Evolutionary conservation across 1,140 invertebrate species (phyloP).

Genomic region (Sycophaga agraensis): DNA sequence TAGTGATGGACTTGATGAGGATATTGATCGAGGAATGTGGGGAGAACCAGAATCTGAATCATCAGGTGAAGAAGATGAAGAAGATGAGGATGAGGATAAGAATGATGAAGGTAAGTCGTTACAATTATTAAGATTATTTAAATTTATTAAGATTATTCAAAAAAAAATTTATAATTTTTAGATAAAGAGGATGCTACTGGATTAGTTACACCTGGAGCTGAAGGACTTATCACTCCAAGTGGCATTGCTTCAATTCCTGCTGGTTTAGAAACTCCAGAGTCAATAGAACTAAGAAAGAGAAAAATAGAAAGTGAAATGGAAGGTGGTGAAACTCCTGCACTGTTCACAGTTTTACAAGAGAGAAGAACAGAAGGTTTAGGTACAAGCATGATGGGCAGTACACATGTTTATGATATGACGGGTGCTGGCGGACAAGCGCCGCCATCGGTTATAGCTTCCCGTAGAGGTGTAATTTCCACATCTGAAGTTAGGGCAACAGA

Average conservation of each 20-base stretch:
- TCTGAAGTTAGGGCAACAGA: constrained; percentile 51
- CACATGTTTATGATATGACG: constrained; percentile 92
- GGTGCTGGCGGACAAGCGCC: constrained; percentile 63
- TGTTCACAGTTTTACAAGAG: constrained; percentile 94
- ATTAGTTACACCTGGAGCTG: constrained; percentile 76
- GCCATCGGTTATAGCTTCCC: constrained; percentile 56
- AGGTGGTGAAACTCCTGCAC: constrained; percentile 84
- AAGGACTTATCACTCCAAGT: constrained; percentile 92
- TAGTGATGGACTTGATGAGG: constrained; percentile 74
- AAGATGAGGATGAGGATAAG: constrained; percentile 76
- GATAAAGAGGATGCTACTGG: constrained; percentile 69
- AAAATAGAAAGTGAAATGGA: constrained; percentile 98
- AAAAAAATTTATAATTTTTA: neutral
- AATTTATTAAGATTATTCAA: neutral
- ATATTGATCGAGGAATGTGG: constrained; percentile 92
- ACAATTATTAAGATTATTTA: neutral
- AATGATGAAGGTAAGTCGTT: constrained; percentile 66
- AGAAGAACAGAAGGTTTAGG: constrained; percentile 88
- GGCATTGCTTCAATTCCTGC: constrained; percentile 93
- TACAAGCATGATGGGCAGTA: constrained; percentile 97
- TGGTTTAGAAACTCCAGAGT: constrained; percentile 96
- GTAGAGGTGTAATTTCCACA: constrained; percentile 48
- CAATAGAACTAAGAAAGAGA: constrained; percentile 96
- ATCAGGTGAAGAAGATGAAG: constrained; percentile 83
- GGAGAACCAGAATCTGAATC: constrained; percentile 97